Percentiles rank a stretch among this genome's conserved stretches.
phyloP scores from a whole-genome alignment of 2,797 vertebrate species.

The Galago senegalensis region DNA sequence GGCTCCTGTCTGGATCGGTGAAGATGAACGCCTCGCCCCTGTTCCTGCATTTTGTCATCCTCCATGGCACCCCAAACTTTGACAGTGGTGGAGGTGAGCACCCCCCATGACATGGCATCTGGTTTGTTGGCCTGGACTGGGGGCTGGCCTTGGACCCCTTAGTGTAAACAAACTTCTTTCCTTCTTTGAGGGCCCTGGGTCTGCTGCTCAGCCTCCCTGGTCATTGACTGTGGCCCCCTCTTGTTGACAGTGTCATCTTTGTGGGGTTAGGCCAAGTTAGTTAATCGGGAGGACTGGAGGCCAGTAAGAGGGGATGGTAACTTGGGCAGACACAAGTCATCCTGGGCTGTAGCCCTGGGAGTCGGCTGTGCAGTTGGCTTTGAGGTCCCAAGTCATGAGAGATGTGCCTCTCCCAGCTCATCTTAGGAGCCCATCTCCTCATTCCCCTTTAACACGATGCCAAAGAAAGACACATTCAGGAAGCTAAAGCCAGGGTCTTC shows the following conservation, averaged over 20 bases:
- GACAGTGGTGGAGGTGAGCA: constrained; percentile 92
- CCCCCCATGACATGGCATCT: rapidly evolving
- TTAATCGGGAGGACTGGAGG: background rate
- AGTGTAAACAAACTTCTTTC: background rate
- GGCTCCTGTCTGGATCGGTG: constrained; percentile 95
- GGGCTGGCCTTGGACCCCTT: background rate
- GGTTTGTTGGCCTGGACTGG: too few species aligned
- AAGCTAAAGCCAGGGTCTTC: background rate
- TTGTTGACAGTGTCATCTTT: rapidly evolving
- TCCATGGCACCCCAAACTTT: constrained; percentile 95
- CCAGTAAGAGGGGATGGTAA: too few species aligned
- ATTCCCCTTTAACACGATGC: background rate
- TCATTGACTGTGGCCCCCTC: rapidly evolving
- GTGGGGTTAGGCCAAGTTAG: rapidly evolving
- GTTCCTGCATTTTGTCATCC: constrained; percentile 95
- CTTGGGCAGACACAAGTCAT: background rate
- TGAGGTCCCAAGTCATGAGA: background rate
- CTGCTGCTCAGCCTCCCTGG: background rate
- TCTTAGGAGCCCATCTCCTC: background rate
- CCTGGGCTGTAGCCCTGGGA: background rate
- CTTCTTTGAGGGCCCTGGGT: background rate
- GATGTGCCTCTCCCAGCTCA: background rate
- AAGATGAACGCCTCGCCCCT: constrained; percentile 96
- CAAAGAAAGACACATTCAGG: background rate
- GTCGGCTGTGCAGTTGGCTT: background rate